phyloP scores from a whole-genome alignment of 2,797 vertebrate species.

The Enteromius viviparus region DNA sequence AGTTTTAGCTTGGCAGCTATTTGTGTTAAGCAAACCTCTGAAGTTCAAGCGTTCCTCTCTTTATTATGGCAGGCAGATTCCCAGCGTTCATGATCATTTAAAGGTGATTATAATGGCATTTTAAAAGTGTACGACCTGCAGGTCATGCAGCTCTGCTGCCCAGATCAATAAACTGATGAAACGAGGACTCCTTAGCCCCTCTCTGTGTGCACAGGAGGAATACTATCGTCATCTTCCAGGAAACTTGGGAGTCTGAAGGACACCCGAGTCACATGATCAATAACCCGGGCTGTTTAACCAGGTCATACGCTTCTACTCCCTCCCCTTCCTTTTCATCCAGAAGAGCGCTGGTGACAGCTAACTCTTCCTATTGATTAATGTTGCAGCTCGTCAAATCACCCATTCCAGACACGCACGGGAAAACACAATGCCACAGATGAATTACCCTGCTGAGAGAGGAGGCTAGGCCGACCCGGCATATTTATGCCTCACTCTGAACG shows the following conservation, averaged over 20 bases:
- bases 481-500: constrained; percentile 38
- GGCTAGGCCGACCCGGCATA: constrained; percentile 29
- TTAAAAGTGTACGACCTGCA: constrained; percentile 24
- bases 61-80: neutral
- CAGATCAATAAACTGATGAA: constrained; percentile 65
- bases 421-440: constrained; percentile 46
- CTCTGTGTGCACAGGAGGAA: constrained; percentile 38
- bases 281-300: constrained; percentile 61
- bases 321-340: constrained; percentile 54
- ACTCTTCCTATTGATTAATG: constrained; percentile 66
- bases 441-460: constrained; percentile 46
- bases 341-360: constrained; percentile 56
- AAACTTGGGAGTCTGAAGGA: constrained; percentile 65
- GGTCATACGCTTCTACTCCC: constrained; percentile 52
- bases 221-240: constrained; percentile 46
- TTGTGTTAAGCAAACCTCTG: constrained; percentile 41
- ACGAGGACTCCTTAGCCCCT: constrained; percentile 41
- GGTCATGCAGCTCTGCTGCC: constrained; percentile 16
- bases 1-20: constrained; percentile 16
- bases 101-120: constrained; percentile 54
- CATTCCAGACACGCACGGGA: constrained; percentile 43
- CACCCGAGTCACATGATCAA: constrained; percentile 65
- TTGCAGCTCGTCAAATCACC: constrained; percentile 51
- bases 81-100: constrained; percentile 33
- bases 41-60: neutral